These are phyloP conservation scores for Cryptus viduatorius DNA, from an alignment of 2,888 invertebrate species.

Conservation along the genomic window DNA sequence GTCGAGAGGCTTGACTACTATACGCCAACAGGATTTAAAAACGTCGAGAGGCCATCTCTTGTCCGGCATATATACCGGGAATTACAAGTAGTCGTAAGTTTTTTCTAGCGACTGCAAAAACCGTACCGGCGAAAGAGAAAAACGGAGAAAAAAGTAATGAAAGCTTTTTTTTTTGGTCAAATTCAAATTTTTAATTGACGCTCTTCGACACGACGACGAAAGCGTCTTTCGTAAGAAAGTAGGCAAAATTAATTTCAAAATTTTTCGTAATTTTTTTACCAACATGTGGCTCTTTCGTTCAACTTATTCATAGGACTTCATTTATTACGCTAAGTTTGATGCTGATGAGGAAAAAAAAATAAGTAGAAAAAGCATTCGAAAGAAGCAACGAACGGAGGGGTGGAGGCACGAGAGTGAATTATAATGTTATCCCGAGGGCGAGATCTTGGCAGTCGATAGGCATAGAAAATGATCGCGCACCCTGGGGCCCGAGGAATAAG, in stretches of 20 bases:
- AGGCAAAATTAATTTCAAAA: neutral
- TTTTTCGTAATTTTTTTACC: neutral
- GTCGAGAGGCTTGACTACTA: constrained; percentile 47
- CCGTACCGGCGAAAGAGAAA: neutral
- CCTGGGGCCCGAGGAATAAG: constrained; percentile 32
- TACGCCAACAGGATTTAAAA: constrained; percentile 51
- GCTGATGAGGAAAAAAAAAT: neutral
- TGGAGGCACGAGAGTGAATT: constrained; percentile 61
- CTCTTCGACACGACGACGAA: constrained; percentile 44
- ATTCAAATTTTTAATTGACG: constrained; percentile 55
- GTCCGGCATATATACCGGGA: constrained; percentile 13
- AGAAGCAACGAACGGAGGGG: constrained; percentile 35
- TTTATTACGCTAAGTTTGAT: constrained; percentile 7
- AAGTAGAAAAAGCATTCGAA: neutral
- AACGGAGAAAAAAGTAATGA: constrained; percentile 5
- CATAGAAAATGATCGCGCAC: constrained; percentile 48
- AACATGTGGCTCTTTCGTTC: neutral
- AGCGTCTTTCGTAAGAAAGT: constrained; percentile 25
- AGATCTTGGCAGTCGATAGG: constrained; percentile 36
- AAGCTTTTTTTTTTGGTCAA: constrained; percentile 49
- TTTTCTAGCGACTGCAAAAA: constrained; percentile 10
- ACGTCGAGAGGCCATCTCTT: constrained; percentile 45
- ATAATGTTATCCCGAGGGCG: constrained; percentile 58
- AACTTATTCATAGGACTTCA: constrained; percentile 7
- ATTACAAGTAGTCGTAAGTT: constrained; percentile 12